A percentile compares a stretch with the other conserved stretches of the same genome.
These are phyloP conservation scores for Ancistrus triradiatus DNA, from an alignment of 2,113 vertebrate genomes.

Conservation along the genomic window DNA sequence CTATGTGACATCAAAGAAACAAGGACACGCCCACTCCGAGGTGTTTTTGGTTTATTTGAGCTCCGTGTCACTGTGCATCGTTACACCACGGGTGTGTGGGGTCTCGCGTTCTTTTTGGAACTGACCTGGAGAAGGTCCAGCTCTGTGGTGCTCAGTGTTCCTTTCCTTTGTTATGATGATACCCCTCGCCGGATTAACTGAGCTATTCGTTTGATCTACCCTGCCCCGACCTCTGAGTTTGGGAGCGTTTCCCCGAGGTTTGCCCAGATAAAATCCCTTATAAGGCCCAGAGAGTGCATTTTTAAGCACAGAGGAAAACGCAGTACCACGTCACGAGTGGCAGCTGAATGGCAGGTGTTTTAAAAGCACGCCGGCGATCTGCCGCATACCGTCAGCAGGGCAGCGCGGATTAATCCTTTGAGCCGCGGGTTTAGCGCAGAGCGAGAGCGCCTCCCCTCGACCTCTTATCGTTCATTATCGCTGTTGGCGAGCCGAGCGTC, in stretches of 20 bases:
- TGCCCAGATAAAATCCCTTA: slow-evolving; percentile 45
- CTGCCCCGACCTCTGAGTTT: no score
- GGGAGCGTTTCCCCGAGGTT: background rate
- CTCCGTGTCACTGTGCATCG: no score
- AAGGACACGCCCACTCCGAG: no score
- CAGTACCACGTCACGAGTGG: background rate
- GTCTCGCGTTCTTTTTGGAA: no score
- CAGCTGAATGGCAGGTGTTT: background rate
- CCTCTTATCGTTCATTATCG: slow-evolving; percentile 17
- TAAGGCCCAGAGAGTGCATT: slow-evolving; percentile 39
- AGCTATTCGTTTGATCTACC: no score
- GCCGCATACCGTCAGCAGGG: background rate
- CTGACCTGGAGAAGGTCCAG: no score
- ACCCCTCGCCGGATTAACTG: no score
- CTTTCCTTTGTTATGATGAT: no score
- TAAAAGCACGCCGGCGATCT: background rate
- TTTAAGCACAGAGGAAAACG: slow-evolving; percentile 21
- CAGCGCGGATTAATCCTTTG: slow-evolving; percentile 15
- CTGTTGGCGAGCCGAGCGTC: background rate
- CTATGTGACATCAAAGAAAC: no score
- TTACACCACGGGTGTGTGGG: no score
- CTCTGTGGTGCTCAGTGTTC: no score
- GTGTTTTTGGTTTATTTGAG: no score
- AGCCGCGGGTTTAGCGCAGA: background rate
- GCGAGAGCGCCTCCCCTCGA: background rate